Evolutionary conservation across 2,113 vertebrate species (phyloP), one percentile per base, ranked within the genome.

Genomic region (Sigmodon hispidus): DNA sequence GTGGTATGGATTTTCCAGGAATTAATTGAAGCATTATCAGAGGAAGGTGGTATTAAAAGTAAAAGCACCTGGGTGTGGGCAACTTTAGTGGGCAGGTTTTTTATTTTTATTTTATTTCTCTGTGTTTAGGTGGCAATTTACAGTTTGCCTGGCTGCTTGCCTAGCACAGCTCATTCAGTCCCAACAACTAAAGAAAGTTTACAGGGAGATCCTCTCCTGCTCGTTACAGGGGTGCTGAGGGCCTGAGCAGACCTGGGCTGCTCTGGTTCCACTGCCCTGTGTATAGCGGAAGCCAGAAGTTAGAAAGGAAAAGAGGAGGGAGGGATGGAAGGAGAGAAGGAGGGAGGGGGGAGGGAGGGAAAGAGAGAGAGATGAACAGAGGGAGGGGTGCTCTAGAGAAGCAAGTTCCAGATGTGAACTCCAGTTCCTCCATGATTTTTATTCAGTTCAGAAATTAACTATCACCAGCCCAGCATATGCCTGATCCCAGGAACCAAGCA

Each of bases 21-120:
- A 93, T 36, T 95, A 97, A 94, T 29, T 75, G 92, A 96, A 96
- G 93, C 96, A 95, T 96, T 98, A 96, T 96, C 97, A 87, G 76
- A 0, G 0, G 69, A 89, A 84, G 50, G 90, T 45, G 93, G 89
- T 84, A 91, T 94, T 96, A 48, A 79, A 90, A 96, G 52, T 55
- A 90, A 86, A 76, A 79, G 80, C 10, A 75, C 70, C 34, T 31
- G 76, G 93, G 63, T 87, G 57, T 87, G 52, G 69, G 76, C 29
- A 11, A 3, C 16, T 61, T 93, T 96, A 19, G 55, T 70, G 94
- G 87, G 29, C 69, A 63, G n/a, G n/a, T n/a, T 40, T 87, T 88
- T 6, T 8, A 4, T 40, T 40, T 57, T 89, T 59, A 29, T 72
- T 83, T 93, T 76, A 36, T 50, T 67, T 45, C 70, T 88, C 92